Evolutionary conservation across 2,113 vertebrate species (phyloP).

Genomic region (Pelobates fuscus): DNA sequence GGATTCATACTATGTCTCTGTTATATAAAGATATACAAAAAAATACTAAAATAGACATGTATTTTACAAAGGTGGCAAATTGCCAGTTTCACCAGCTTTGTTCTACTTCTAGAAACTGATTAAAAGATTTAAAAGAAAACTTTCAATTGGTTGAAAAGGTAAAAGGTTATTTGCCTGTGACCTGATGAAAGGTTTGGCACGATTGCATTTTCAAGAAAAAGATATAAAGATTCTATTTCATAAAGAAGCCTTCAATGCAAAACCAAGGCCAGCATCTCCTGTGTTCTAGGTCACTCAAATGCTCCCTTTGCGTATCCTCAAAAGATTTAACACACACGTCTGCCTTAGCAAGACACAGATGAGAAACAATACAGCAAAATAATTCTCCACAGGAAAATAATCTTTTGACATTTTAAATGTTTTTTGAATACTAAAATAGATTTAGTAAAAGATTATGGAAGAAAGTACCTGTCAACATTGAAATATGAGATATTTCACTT

Average conservation of each 20-base stretch:
- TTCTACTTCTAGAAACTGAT: slow-evolving; percentile 31
- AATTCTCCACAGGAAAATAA: slow-evolving; percentile 11
- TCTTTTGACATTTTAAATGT: slow-evolving; percentile 32
- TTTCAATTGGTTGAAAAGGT: slow-evolving; percentile 35
- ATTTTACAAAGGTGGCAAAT: slow-evolving; percentile 14
- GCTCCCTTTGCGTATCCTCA: slow-evolving; percentile 41
- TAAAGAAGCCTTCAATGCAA: slow-evolving; percentile 29
- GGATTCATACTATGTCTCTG: too few species aligned
- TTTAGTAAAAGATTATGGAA: slow-evolving; percentile 10
- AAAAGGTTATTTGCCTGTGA: slow-evolving; percentile 35
- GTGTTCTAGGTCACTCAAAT: slow-evolving; percentile 26
- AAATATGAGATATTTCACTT: too few species aligned
- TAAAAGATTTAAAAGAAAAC: slow-evolving; percentile 29
- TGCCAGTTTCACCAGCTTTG: slow-evolving; percentile 3
- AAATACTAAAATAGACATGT: background rate
- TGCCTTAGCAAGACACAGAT: slow-evolving; percentile 17
- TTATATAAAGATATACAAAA: background rate
- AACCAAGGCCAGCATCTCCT: slow-evolving; percentile 15
- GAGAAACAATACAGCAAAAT: slow-evolving; percentile 23
- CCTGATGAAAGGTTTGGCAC: slow-evolving; percentile 33
- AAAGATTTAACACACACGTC: slow-evolving; percentile 39
- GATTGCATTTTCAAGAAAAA: slow-evolving; percentile 37
- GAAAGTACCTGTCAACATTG: slow-evolving; percentile 7
- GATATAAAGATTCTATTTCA: slow-evolving; percentile 47
- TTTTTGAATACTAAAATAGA: slow-evolving; percentile 18